Percentiles rank a stretch among this genome's conserved stretches.
Evolutionary conservation across 1,140 invertebrate species (phyloP).

Genomic region (Drepana arcuata): DNA sequence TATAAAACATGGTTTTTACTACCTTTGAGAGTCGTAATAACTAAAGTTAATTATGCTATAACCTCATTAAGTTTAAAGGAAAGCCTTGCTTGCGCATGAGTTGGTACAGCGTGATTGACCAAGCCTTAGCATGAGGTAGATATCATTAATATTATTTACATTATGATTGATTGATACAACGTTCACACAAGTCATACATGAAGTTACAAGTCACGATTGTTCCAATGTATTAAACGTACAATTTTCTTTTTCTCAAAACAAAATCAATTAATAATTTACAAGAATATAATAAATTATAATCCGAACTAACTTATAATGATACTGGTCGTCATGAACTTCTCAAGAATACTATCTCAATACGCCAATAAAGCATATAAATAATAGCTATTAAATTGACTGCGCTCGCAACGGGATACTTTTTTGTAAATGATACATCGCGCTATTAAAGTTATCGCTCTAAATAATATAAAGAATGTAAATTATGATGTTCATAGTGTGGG

Average conservation of each 20-base stretch:
- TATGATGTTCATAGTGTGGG: slow-evolving; percentile 41
- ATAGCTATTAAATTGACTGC: slow-evolving; percentile 46
- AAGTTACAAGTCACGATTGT: slow-evolving; percentile 27
- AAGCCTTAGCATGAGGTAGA: slow-evolving; percentile 31
- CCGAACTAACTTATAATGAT: no score
- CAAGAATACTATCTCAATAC: slow-evolving; percentile 13
- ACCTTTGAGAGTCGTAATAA: no score
- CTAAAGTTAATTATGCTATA: no score
- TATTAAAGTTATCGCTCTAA: slow-evolving; percentile 45
- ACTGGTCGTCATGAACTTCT: no score
- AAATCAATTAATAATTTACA: no score
- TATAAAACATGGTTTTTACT: no score
- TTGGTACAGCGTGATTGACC: no score
- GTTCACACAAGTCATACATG: slow-evolving; percentile 29
- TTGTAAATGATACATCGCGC: slow-evolving; percentile 42
- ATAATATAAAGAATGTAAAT: slow-evolving; percentile 54
- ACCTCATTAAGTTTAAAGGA: no score
- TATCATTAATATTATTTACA: slow-evolving; percentile 55
- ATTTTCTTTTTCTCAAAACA: no score
- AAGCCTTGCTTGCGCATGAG: no score
- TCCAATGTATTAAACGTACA: no score
- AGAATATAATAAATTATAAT: no score
- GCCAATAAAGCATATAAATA: slow-evolving; percentile 43
- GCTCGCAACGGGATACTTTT: slow-evolving; percentile 39
- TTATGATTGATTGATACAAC: slow-evolving; percentile 40